Evolutionary conservation across 2,113 vertebrate species (phyloP), one percentile per base, ranked within the genome.

Genomic region (Entelurus aequoreus): DNA sequence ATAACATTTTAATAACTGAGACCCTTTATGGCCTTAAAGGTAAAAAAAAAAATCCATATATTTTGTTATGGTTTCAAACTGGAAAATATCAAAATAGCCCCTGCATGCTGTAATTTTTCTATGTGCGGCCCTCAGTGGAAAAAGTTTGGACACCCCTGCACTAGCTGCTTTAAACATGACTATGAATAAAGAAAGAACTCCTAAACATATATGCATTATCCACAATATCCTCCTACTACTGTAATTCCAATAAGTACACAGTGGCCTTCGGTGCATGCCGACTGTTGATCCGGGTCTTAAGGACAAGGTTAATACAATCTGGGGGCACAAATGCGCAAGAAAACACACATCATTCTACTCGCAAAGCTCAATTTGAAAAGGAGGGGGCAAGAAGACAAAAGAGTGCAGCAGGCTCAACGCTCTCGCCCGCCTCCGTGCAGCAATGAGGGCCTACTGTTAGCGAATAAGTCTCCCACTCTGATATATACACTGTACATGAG

Each of bases 221-320:
- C 19, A 19, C 19, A 19, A 19, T 19, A 79, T 69, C 78, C 78
- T 76, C 78, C 83, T 51, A 76, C 83, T 28, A 28, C 28, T 0
- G 3, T 83, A 88, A 83, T 84, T 84, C 77, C 75, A 77, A 77
- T 84, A 85, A 87, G 76, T 78, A 78, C 72, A 67, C 48, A 19
- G 71, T 71, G 74, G 76, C 72, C 70, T 75, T 81, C 79, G 82
- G 80, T 82, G 71, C 63, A 76, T 72, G 48, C 61, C 65, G 78
- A 82, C 75, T 87, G 80, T 84, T 83, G 70, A 86, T 81, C 80
- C 82, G 80, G 78, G 75, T 84, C 74, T 70, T 60, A 62, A 55
- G 66, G 59, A 68, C 65, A 63, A 58, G 40, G 42, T 59, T 19
- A 47, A 47, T 16, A 53, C 40, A 50, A 70, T 12, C n/a, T 14